These are phyloP conservation scores for Coelogynopora nodosa DNA, from an alignment of 2,888 invertebrate species.

Conservation along the genomic window DNA sequence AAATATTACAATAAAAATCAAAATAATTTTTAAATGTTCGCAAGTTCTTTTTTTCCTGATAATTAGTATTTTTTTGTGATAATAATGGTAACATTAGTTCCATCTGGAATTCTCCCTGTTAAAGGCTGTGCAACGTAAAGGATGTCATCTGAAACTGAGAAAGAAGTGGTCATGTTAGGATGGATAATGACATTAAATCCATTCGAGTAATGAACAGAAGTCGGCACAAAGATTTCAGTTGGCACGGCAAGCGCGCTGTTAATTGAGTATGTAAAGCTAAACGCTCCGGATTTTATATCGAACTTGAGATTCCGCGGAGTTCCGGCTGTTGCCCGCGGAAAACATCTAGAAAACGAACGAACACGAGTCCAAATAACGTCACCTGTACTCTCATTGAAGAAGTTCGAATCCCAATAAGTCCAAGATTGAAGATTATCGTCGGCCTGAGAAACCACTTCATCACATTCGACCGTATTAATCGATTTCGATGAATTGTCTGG, in stretches of 20 bases:
- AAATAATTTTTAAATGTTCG: too few species aligned
- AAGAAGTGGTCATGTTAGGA: conserved; percentile 11
- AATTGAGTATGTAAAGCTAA: conserved; percentile 47
- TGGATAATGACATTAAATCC: conserved; percentile 45
- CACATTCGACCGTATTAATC: conserved; percentile 50
- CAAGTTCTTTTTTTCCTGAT: too few species aligned
- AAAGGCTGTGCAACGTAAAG: neutral
- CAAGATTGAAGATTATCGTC: conserved; percentile 52
- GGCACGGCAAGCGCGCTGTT: conserved; percentile 47
- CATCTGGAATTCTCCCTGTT: neutral
- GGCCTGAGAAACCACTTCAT: conserved; percentile 50
- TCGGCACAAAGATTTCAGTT: conserved; percentile 51
- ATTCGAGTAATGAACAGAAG: conserved; percentile 49
- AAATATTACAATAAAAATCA: too few species aligned
- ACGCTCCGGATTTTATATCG: conserved; percentile 46
- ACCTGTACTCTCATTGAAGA: conserved; percentile 49
- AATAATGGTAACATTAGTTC: neutral
- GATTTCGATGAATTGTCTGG: conserved; percentile 49
- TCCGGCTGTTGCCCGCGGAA: conserved; percentile 51
- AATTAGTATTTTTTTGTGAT: neutral
- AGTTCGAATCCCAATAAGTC: conserved; percentile 54
- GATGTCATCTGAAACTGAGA: neutral
- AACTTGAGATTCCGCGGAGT: conserved; percentile 49
- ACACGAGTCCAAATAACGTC: conserved; percentile 45
- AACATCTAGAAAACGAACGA: conserved; percentile 49